Conservation (phyloP, 2,888 invertebrate genomes). For the Drosophila hamatofila region DNA sequence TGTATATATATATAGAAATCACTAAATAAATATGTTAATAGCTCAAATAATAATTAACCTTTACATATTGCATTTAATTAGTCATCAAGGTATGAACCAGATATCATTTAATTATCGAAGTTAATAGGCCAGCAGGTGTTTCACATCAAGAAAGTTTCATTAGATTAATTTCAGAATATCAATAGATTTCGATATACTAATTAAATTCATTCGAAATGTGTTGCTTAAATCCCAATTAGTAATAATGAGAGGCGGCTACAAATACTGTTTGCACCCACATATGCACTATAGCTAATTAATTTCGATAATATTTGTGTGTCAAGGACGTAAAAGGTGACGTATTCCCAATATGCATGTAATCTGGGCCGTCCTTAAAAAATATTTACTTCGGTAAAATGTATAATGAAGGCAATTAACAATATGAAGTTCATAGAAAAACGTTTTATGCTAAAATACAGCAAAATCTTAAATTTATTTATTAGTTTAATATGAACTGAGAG, state of each 20-base stretch:
- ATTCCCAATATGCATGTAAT: background rate
- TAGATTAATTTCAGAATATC: background rate
- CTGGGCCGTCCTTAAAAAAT: constrained; percentile 13
- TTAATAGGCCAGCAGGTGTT: background rate
- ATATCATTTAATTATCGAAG: background rate
- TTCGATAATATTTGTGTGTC: constrained; percentile 3
- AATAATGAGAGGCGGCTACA: background rate
- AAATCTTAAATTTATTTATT: no score
- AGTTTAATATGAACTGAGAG: no score
- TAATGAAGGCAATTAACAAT: background rate
- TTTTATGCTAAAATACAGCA: no score
- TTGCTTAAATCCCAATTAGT: constrained; percentile 9
- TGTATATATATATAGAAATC: no score
- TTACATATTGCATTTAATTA: background rate
- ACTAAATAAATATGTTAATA: no score
- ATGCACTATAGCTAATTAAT: constrained; percentile 21
- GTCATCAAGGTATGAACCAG: background rate
- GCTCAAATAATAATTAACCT: no score
- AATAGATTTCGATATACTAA: background rate
- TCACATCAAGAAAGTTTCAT: background rate
- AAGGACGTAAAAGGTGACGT: background rate
- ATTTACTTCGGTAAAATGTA: constrained; percentile 8
- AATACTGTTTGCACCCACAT: no score
- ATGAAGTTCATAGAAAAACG: background rate
- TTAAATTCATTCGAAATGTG: constrained; percentile 15